Percentiles rank a stretch among this genome's conserved stretches.
Conservation (phyloP, 1,140 invertebrate genomes). For the Metaphire vulgaris region DNA sequence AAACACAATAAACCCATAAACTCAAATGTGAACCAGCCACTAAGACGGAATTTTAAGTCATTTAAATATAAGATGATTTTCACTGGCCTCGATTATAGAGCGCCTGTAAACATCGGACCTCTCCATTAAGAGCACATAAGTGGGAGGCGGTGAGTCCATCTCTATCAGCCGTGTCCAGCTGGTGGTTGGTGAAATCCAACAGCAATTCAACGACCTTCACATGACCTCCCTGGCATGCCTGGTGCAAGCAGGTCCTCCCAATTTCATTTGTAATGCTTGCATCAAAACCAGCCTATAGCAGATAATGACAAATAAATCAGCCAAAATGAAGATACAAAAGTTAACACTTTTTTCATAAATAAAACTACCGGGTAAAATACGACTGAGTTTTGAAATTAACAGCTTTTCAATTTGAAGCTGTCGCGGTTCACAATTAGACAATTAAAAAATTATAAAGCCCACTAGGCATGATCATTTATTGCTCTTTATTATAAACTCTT, state of each 20-base stretch:
- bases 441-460: no score
- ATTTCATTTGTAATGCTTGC: constrained; percentile 27
- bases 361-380: no score
- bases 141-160: constrained; percentile 43
- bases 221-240: constrained; percentile 44
- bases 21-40: no score
- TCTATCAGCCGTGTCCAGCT: constrained; percentile 37
- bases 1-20: no score
- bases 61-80: no score
- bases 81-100: constrained; percentile 41
- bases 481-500: no score
- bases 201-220: constrained; percentile 36
- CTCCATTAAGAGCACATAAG: constrained; percentile 44
- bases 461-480: no score
- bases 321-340: not conserved
- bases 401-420: no score
- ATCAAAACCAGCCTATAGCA: constrained; percentile 33
- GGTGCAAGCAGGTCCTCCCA: constrained; percentile 42
- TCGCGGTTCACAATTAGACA: no score
- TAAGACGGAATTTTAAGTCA: no score
- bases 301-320: no score
- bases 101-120: constrained; percentile 38
- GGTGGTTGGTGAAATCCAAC: constrained; percentile 33
- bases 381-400: no score
- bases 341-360: not conserved